A percentile compares a stretch with the other conserved stretches of the same genome.
phyloP scores from a whole-genome alignment of 2,888 invertebrate species.

The Melipona beecheii region DNA sequence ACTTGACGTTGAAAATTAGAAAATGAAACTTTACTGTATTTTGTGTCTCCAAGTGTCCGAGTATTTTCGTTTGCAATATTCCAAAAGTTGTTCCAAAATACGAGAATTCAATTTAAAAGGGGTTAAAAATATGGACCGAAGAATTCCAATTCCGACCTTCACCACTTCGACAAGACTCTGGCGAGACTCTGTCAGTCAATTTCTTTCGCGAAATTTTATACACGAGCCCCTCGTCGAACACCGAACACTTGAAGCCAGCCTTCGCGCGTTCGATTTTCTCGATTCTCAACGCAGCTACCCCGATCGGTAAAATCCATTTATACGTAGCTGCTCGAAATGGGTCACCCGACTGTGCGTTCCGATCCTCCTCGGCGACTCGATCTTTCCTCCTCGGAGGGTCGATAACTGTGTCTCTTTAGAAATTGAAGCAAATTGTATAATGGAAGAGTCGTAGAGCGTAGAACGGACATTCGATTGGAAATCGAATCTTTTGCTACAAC shows the following conservation, averaged over 20 bases:
- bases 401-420: no score
- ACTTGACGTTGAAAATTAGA: no score
- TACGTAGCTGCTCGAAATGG: slow-evolving; percentile 9
- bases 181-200: background rate
- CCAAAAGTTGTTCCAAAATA: no score
- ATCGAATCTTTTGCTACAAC: no score
- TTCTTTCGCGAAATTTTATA: background rate
- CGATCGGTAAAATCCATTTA: slow-evolving; percentile 29
- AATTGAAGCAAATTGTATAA: no score
- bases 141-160: background rate
- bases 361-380: background rate
- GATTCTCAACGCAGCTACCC: slow-evolving; percentile 5
- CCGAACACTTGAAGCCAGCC: background rate
- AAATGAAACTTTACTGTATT: no score
- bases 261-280: slow-evolving; percentile 2
- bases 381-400: background rate
- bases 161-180: background rate
- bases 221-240: background rate
- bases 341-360: background rate
- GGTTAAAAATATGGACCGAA: background rate
- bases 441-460: background rate
- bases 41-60: no score
- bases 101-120: no score
- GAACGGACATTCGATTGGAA: background rate
- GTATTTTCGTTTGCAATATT: no score